Conservation (phyloP, 2,888 invertebrate genomes). For the Dicyrtomina minuta region DNA sequence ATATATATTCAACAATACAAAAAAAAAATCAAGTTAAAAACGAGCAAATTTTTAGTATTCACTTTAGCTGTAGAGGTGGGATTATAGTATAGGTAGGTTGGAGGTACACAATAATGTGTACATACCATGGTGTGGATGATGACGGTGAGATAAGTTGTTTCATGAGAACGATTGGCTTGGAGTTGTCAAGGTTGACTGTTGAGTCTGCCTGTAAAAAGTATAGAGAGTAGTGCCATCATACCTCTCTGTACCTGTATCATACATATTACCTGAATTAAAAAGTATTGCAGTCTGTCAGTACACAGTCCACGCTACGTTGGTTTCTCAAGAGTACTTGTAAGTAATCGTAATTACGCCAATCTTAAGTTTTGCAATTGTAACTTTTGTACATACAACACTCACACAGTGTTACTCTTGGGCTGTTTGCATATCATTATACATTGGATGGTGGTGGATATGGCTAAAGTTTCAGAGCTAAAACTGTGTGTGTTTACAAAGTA, state of each 20-base stretch:
- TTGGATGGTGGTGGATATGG: too few relatives aligned
- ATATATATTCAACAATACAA: not conserved
- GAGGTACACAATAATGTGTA: not conserved
- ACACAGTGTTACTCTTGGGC: too few relatives aligned
- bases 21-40: not conserved
- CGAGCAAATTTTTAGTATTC: not conserved
- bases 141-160: slow-evolving; percentile 1
- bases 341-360: too few relatives aligned
- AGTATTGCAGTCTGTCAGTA: not conserved
- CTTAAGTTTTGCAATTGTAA: too few relatives aligned
- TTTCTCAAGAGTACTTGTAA: slow-evolving; percentile 11
- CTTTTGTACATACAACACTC: too few relatives aligned
- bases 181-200: slow-evolving; percentile 21
- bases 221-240: not conserved
- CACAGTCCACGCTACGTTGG: not conserved
- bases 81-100: not conserved
- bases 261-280: not conserved
- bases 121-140: not conserved
- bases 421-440: too few relatives aligned
- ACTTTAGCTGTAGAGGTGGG: not conserved
- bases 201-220: not conserved
- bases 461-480: too few relatives aligned
- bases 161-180: slow-evolving; percentile 20
- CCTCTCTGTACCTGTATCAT: not conserved
- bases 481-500: too few relatives aligned